Conservation (phyloP, 2,797 vertebrate species). For the Hyperoplus lanceolatus region DNA sequence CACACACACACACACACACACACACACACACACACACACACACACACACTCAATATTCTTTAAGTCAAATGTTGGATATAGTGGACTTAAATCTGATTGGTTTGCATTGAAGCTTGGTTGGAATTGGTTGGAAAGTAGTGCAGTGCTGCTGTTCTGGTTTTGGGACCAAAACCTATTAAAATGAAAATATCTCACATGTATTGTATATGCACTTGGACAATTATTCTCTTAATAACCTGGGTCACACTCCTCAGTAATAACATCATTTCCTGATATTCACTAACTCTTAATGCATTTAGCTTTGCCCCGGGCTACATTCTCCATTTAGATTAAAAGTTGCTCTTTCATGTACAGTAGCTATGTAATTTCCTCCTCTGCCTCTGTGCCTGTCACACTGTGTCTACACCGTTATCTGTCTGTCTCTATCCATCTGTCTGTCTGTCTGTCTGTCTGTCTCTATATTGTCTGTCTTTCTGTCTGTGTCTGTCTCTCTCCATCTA, state of each 20-base stretch:
- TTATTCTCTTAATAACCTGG: slow-evolving; percentile 72
- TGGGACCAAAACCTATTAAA: slow-evolving; percentile 15
- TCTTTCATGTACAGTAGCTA: slow-evolving; percentile 18
- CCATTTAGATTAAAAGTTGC: slow-evolving; percentile 57
- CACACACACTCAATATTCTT: too few species aligned
- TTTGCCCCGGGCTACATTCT: slow-evolving; percentile 55
- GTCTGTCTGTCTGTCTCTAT: slow-evolving; percentile 12
- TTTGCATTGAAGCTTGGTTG: background rate
- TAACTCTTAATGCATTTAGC: slow-evolving; percentile 60
- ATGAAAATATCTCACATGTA: slow-evolving; percentile 32
- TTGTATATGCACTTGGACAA: slow-evolving; percentile 45
- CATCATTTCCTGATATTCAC: slow-evolving; percentile 67
- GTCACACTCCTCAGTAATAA: slow-evolving; percentile 60
- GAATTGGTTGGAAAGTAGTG: slow-evolving; percentile 17
- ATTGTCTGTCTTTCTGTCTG: too few species aligned
- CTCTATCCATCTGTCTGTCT: background rate
- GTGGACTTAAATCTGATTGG: background rate
- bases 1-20: too few species aligned
- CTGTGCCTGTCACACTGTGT: background rate
- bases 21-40: too few species aligned
- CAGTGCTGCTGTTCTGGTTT: slow-evolving; percentile 11
- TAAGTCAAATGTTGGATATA: background rate
- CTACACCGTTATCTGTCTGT: background rate
- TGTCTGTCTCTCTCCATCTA: too few species aligned
- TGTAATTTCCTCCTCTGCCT: slow-evolving; percentile 46